Evolutionary conservation across 1,140 invertebrate genomes (phyloP).

Genomic region (Marisa cornuarietis): DNA sequence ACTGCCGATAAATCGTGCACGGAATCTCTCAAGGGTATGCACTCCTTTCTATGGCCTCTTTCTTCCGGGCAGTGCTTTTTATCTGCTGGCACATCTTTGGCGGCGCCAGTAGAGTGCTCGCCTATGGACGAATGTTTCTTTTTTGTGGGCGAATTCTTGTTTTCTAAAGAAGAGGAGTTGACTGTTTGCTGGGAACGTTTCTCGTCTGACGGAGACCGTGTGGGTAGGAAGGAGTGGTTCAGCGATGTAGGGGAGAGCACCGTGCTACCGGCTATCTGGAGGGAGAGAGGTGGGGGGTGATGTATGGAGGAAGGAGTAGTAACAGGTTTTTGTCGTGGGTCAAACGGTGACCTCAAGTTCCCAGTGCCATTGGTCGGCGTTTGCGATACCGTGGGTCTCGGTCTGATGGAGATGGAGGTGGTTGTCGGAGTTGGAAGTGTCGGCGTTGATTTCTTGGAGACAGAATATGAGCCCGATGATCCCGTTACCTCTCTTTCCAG

Average conservation of each 20-base stretch:
- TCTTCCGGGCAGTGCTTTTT: background rate
- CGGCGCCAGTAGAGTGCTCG: no score
- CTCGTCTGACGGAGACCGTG: no score
- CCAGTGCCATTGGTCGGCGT: constrained; percentile 3
- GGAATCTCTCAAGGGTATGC: constrained; percentile 30
- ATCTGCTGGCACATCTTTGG: background rate
- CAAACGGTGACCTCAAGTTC: background rate
- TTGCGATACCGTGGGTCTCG: constrained; percentile 23
- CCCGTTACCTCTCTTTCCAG: constrained; percentile 41
- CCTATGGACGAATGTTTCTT: no score
- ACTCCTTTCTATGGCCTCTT: constrained; percentile 11
- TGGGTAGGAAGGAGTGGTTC: no score
- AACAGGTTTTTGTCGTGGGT: no score
- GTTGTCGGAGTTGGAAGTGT: constrained; percentile 3
- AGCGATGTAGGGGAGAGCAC: no score
- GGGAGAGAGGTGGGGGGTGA: no score
- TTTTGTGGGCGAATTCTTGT: no score
- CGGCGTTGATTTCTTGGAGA: constrained; percentile 19
- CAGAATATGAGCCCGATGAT: constrained; percentile 30
- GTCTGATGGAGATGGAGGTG: constrained; percentile 6
- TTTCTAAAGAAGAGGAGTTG: no score
- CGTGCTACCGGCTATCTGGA: no score
- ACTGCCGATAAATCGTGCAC: constrained; percentile 25
- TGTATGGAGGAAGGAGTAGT: no score
- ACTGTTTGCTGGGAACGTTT: no score